A percentile compares a stretch with the other conserved stretches of the same genome.
Evolutionary conservation across 2,888 invertebrate species (phyloP).

Genomic region (Orgyia antiqua): DNA sequence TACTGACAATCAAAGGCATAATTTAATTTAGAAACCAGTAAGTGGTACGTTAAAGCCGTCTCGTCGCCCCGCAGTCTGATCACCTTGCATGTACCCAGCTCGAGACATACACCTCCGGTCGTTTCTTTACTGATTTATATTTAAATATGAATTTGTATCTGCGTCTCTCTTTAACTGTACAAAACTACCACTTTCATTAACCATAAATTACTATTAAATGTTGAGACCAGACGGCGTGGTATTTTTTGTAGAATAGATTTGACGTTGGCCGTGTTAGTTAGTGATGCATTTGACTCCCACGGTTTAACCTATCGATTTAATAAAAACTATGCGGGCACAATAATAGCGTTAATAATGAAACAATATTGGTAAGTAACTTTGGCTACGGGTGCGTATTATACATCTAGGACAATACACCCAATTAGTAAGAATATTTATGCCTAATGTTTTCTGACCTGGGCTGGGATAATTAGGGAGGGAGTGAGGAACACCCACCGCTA

Average conservation of each 20-base stretch:
- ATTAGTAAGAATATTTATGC: no score
- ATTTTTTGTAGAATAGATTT: no score
- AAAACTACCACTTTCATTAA: no score
- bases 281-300: conserved; percentile 13
- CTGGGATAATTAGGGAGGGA: no score
- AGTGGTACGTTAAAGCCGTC: conserved; percentile 54
- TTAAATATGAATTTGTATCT: conserved; percentile 32
- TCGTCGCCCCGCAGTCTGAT: conserved; percentile 69
- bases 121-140: conserved; percentile 39
- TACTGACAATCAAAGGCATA: conserved; percentile 48
- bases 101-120: conserved; percentile 44
- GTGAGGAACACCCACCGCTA: no score
- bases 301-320: conserved; percentile 4
- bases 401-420: no score
- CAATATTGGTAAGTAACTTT: conserved; percentile 15
- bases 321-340: conserved; percentile 17
- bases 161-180: conserved; percentile 5
- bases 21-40: conserved; percentile 66
- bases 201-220: no score
- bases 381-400: background rate
- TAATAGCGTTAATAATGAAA: conserved; percentile 10
- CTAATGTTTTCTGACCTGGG: no score
- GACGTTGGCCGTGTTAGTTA: no score
- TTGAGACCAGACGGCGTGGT: no score
- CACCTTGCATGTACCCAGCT: conserved; percentile 56